Evolutionary conservation across 2,113 vertebrate genomes (phyloP).

Genomic region (Muntiacus reevesi): DNA sequence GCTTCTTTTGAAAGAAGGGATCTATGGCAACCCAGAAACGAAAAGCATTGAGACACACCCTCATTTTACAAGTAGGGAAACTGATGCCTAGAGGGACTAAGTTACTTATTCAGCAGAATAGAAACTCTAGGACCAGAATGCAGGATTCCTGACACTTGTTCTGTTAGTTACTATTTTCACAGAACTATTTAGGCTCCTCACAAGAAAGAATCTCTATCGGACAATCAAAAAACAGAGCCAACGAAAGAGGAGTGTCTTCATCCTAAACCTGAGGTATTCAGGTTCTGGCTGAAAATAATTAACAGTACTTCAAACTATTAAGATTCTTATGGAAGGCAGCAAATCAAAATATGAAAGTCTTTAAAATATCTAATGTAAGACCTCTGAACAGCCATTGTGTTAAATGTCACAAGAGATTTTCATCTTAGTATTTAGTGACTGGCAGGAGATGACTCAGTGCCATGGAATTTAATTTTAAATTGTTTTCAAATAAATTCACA

Average conservation of each 20-base stretch:
- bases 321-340: background rate
- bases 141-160: background rate
- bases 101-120: background rate
- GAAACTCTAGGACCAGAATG: background rate
- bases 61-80: background rate
- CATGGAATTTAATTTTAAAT: slow-evolving; percentile 66
- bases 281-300: background rate
- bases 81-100: background rate
- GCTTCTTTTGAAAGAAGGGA: background rate
- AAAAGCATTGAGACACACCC: background rate
- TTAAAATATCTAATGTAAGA: background rate
- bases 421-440: slow-evolving; percentile 63
- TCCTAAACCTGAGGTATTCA: background rate
- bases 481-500: slow-evolving; percentile 58
- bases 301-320: background rate
- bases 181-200: background rate
- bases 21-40: background rate
- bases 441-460: slow-evolving; percentile 53
- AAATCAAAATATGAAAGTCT: background rate
- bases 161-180: background rate
- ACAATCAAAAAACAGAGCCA: background rate
- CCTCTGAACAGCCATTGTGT: slow-evolving; percentile 51
- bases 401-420: slow-evolving; percentile 57
- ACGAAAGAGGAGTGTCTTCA: background rate
- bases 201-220: background rate